Percentiles rank a stretch among this genome's conserved stretches.
These are phyloP conservation scores for Chrysopilus asiliformis DNA, from an alignment of 2,888 invertebrate species.

Conservation along the genomic window DNA sequence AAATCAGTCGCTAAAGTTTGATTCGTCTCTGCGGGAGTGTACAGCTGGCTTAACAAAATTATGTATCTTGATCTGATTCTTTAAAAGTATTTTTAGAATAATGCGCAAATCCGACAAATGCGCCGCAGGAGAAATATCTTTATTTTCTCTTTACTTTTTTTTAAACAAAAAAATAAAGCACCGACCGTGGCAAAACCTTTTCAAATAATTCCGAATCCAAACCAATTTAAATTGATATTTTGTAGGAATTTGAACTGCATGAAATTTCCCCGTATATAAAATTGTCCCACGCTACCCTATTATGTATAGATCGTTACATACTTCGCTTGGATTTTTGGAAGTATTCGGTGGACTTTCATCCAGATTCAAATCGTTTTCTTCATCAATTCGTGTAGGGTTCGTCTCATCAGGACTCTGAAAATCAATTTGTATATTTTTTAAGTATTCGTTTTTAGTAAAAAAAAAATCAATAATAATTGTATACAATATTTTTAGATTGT, in stretches of 20 bases:
- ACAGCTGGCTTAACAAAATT: too few species aligned
- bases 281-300: too few species aligned
- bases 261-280: too few species aligned
- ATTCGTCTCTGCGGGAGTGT: too few species aligned
- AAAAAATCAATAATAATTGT: constrained; percentile 24
- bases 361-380: constrained; percentile 45
- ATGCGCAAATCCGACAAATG: too few species aligned
- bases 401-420: constrained; percentile 50
- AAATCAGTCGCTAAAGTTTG: too few species aligned
- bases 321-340: constrained; percentile 19
- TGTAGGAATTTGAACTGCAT: not conserved
- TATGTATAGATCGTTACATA: constrained; percentile 13
- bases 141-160: too few species aligned
- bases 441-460: not conserved
- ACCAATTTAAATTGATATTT: not conserved
- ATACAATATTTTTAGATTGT: constrained; percentile 46
- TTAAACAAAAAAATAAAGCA: too few species aligned
- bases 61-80: too few species aligned
- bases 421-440: constrained; percentile 9
- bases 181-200: too few species aligned
- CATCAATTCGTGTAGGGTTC: constrained; percentile 54
- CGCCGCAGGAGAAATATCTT: too few species aligned
- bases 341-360: constrained; percentile 21
- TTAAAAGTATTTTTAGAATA: too few species aligned
- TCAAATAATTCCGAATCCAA: not conserved